Evolutionary conservation across 2,113 vertebrate species (phyloP), one percentile per base, ranked within the genome.

Genomic region (Megalops atlanticus): DNA sequence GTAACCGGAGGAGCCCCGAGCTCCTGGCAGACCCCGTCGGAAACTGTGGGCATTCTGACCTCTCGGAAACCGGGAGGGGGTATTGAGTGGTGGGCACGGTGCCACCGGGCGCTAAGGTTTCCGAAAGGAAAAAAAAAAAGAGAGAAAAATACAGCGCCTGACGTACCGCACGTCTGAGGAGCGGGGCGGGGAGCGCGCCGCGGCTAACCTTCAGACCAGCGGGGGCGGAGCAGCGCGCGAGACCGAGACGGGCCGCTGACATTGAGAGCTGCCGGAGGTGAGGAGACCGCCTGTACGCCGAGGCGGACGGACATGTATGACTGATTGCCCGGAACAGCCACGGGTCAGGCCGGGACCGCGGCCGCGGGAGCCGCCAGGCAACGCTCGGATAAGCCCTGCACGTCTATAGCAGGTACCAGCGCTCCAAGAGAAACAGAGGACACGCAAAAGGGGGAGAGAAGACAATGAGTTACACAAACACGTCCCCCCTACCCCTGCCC

Each of bases 361-460:
- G 76, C 85, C 81, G 84, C 78, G 81, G 86, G 54, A 38, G 38
- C 49, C 12, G 35, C 58, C 76, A 68, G 74, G 77, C 27, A 49
- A 76, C 27, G 74, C 74, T 81, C 86, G 88, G 89, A 90, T 85
- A 83, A 88, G 82, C 87, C 87, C 85, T 89, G 86, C 86, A 86
- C 84, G 87, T 84, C 89, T 87, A 84, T 76, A 84, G 88, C 82
- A 86, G 78, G 73, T 71, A 79, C 24, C 71, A 74, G 87, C 88
- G 88, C 90, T 85, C 91, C 87, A 86, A 90, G 86, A 90, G 82
- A 88, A 89, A 90, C 83, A 92, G 86, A 87, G 91, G 89, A 86
- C 83, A 86, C 84, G 90, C 91, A 89, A 90, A 88, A 72, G 75
- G 76, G 45, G 24, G 43, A 58, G 64, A 18, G 58, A 16, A 49